Evolutionary conservation across 2,888 invertebrate genomes (phyloP).

Genomic region (Catocala nupta): DNA sequence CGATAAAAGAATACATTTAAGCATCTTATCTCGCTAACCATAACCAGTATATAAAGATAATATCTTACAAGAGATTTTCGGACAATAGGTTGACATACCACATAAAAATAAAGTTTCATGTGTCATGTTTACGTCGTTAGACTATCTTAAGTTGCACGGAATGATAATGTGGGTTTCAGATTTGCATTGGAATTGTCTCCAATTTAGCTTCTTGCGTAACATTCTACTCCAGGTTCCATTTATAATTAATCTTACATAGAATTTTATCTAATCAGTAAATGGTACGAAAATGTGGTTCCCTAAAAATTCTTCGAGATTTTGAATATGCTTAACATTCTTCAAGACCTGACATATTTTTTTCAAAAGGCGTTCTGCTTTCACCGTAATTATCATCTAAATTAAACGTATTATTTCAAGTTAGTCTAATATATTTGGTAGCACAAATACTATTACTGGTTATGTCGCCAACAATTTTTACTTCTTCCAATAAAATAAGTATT

Average conservation of each 20-base stretch:
- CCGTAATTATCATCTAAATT: conserved; percentile 48
- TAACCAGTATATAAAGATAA: neutral
- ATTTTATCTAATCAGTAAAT: conserved; percentile 32
- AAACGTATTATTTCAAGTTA: conserved; percentile 32
- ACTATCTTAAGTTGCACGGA: conserved; percentile 13
- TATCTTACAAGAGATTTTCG: neutral
- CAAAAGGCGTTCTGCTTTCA: conserved; percentile 43
- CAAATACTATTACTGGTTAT: conserved; percentile 17
- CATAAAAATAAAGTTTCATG: conserved; percentile 33
- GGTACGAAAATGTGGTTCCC: conserved; percentile 16
- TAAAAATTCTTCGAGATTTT: conserved; percentile 11
- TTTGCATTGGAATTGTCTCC: conserved; percentile 45
- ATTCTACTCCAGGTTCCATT: conserved; percentile 16
- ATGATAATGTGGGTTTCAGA: conserved; percentile 4
- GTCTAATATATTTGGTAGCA: conserved; percentile 15
- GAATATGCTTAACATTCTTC: conserved; percentile 32
- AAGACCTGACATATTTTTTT: conserved; percentile 23
- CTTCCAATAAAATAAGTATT: conserved; percentile 5
- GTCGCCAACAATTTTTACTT: fast-evolving
- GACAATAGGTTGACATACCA: conserved; percentile 23
- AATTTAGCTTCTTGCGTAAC: conserved; percentile 21
- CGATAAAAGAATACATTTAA: too few species aligned
- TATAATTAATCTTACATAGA: conserved; percentile 40
- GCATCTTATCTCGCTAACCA: neutral
- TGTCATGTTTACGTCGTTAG: conserved; percentile 23